Evolutionary conservation across 2,113 vertebrate genomes (phyloP).

Genomic region (Alectura lathami): DNA sequence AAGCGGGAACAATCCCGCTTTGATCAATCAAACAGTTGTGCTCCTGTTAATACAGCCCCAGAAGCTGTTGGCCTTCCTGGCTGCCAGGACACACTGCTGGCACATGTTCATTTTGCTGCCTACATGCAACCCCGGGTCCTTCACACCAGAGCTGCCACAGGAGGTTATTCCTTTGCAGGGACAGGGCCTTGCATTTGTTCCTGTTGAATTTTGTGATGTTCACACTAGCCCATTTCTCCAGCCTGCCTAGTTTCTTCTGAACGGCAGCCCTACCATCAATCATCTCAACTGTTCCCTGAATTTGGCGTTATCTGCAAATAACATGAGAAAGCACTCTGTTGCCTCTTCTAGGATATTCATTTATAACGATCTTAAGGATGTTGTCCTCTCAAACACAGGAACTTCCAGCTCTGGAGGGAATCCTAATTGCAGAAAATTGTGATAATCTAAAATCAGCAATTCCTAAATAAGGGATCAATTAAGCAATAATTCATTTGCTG

Average conservation of each 20-base stretch:
- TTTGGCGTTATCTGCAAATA: not conserved
- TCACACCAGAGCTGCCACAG: not conserved
- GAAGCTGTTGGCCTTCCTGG: not conserved
- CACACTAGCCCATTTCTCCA: not conserved
- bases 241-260: not conserved
- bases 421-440: not conserved
- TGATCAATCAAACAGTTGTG: not conserved
- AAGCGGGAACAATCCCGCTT: not conserved
- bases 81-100: not conserved
- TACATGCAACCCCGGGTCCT: not conserved
- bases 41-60: not conserved
- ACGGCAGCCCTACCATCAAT: accelerated
- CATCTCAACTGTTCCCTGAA: not conserved
- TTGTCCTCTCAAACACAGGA: not conserved
- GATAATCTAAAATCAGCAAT: not conserved
- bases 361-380: not conserved
- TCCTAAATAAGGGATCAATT: not conserved
- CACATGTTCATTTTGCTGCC: not conserved
- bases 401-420: not conserved
- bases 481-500: not conserved
- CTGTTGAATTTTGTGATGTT: not conserved
- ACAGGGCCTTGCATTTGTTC: not conserved
- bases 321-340: not conserved
- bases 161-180: not conserved
- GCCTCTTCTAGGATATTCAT: not conserved